phyloP scores from a whole-genome alignment of 2,113 vertebrate genomes.

The Petaurus breviceps region DNA sequence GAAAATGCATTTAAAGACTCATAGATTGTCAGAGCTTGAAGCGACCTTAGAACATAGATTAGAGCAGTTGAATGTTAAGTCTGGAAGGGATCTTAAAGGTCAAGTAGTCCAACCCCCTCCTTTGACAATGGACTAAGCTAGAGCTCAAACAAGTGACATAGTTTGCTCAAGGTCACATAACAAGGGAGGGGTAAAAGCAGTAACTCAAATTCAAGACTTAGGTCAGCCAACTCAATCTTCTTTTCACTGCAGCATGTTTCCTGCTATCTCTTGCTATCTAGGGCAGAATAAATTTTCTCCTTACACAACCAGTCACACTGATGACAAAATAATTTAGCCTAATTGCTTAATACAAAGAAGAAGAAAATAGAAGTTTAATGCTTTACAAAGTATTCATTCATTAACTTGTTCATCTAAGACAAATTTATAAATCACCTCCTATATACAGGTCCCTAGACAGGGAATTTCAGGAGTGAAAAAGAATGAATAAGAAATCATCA shows the following conservation, averaged over 20 bases:
- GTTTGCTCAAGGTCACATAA: neutral
- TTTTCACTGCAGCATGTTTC: neutral
- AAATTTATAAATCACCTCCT: neutral
- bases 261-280: neutral
- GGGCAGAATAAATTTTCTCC: constrained; percentile 51
- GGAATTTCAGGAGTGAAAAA: neutral
- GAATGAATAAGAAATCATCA: neutral
- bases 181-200: neutral
- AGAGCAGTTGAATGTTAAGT: neutral
- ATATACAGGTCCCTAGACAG: neutral
- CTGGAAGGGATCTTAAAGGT: neutral
- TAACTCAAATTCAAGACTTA: neutral
- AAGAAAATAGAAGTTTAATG: neutral
- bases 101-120: neutral
- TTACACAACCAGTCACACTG: neutral
- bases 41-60: neutral
- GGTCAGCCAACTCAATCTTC: neutral
- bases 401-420: neutral
- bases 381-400: neutral
- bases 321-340: constrained; percentile 10
- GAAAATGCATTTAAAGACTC: constrained; percentile 16
- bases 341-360: constrained; percentile 13
- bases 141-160: neutral
- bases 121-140: neutral
- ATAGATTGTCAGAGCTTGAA: neutral